A percentile compares a stretch with the other conserved stretches of the same genome.
Conservation (phyloP, 2,888 invertebrate genomes). For the Dryobotodes eremita region DNA sequence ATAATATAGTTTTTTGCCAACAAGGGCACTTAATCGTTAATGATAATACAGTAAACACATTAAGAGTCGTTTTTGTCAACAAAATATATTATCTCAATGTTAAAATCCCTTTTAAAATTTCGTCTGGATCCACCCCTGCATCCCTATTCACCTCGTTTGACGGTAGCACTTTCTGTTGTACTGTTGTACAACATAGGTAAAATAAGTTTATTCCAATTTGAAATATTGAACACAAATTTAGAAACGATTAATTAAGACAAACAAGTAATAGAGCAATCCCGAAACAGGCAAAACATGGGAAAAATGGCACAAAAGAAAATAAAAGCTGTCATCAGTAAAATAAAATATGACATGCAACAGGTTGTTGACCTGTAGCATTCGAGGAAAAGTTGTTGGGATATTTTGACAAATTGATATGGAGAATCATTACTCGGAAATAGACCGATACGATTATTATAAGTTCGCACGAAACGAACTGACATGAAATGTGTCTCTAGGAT, state of each 20-base stretch:
- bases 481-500: slow-evolving; percentile 11
- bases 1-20: no score
- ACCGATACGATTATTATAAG: background rate
- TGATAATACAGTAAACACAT: no score
- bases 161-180: background rate
- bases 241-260: background rate
- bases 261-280: background rate
- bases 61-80: no score
- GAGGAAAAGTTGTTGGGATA: slow-evolving; percentile 23
- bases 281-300: background rate
- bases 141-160: no score
- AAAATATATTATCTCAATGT: no score
- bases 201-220: background rate
- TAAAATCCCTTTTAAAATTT: no score
- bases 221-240: background rate
- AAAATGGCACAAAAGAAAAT: slow-evolving; percentile 1
- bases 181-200: background rate
- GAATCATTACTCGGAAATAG: slow-evolving; percentile 11
- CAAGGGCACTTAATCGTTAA: no score
- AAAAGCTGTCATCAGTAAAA: background rate
- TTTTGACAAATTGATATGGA: background rate
- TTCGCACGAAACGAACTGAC: background rate
- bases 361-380: slow-evolving; percentile 13
- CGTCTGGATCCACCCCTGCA: no score
- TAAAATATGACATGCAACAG: slow-evolving; percentile 6